These are phyloP conservation scores for Equus quagga DNA, from an alignment of 2,113 vertebrate genomes.

Conservation along the genomic window DNA sequence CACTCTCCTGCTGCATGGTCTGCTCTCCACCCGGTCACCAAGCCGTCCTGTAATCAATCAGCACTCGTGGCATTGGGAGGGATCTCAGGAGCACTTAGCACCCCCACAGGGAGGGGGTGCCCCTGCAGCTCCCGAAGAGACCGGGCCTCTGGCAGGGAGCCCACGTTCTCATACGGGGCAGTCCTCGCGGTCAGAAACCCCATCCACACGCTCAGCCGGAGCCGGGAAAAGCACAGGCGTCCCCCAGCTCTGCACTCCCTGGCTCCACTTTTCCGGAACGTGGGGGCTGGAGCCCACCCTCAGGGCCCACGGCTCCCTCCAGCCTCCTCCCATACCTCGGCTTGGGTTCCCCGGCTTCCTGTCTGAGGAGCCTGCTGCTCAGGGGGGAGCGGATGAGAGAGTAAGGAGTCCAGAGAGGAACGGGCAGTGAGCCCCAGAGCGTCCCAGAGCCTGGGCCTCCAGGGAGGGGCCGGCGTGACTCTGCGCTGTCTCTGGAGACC, in stretches of 20 bases:
- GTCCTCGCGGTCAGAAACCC: accelerated
- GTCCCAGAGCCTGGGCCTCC: background rate
- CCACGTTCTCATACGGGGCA: background rate
- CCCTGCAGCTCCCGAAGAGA: background rate
- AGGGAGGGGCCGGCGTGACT: background rate
- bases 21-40: background rate
- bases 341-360: background rate
- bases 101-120: too few relatives aligned
- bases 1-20: background rate
- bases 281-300: background rate
- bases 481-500: background rate
- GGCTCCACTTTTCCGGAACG: background rate
- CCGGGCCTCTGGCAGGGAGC: background rate
- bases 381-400: too few relatives aligned
- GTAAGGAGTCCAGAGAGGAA: background rate
- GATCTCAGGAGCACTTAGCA: background rate
- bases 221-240: background rate
- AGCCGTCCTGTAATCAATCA: background rate
- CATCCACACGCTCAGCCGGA: background rate
- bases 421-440: background rate
- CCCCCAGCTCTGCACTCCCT: background rate
- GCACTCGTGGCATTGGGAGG: background rate
- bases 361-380: background rate
- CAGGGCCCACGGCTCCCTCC: background rate
- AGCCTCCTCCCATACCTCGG: background rate